Evolutionary conservation across 2,797 vertebrate genomes (phyloP), one percentile per base, ranked within the genome.

Genomic region (Silurus lanzhouensis): DNA sequence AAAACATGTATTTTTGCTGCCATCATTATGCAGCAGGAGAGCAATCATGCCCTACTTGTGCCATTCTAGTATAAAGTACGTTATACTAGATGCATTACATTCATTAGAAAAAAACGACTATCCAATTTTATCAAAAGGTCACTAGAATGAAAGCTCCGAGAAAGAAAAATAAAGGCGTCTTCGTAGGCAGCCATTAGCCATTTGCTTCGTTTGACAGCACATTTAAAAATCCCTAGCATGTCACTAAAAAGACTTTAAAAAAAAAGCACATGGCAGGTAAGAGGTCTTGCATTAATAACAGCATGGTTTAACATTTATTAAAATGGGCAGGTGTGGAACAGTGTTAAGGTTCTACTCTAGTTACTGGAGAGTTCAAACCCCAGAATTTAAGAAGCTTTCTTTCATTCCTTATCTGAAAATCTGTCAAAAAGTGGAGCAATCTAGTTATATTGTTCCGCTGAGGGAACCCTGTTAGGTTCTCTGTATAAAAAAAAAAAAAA

Each of bases 111-210:
- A 38, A 76, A 31, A 63, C 25, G 27, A 82, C 79, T 48, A 82
- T 82, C 79, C 70, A 48, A 52, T 82, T 85, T 82, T 67, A 81
- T 67, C 60, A 58, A 85, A 85, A 82, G 79, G 84, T 76, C 84
- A 85, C 27, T 8, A 64, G 79, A 67, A 82, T 60, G 84, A 85
- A 76, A 60, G 25, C 27, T 61, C 57, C 8, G 20, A 14, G 46
- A 58, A 55, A 61, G 44, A 58, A 85, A 81, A 85, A 85, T 81
- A 75, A 85, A 72, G 63, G 80, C 5, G 48, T 57, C 70, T 75
- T 46, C 27, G 31, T 58, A 17, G 25, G 72, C 31, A 82, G n/a
- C 52, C 31, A 25, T 82, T 75, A 77, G 85, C 71, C 55, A 48
- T 61, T 58, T 77, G 15, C 63, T 77, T 67, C 55, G 22, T 82